phyloP scores from a whole-genome alignment of 2,888 invertebrate genomes.

The Hirtodrosophila duncani region DNA sequence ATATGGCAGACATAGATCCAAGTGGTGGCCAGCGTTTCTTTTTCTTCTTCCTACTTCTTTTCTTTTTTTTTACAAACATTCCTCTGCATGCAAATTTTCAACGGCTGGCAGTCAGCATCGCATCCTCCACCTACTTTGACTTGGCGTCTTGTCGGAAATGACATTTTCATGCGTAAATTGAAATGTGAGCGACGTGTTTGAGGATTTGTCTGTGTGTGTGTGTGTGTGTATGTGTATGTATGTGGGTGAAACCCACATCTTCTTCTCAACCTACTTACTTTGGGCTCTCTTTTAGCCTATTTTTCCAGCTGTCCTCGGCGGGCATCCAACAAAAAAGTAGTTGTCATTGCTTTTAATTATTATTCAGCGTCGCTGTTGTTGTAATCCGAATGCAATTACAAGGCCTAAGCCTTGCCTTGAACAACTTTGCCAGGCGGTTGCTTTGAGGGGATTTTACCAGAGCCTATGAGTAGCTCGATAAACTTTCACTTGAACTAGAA shows the following conservation, averaged over 20 bases:
- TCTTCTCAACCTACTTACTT: too few relatives aligned
- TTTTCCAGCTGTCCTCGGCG: too few relatives aligned
- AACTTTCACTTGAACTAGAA: too few relatives aligned
- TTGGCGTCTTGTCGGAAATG: slow-evolving; percentile 55
- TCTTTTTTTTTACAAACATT: slow-evolving; percentile 34
- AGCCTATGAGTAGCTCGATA: too few relatives aligned
- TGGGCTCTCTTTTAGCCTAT: too few relatives aligned
- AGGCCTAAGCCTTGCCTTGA: slow-evolving; percentile 25
- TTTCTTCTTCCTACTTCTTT: slow-evolving; percentile 13
- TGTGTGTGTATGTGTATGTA: not conserved
- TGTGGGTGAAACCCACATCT: slow-evolving; percentile 2
- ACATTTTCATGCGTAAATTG: slow-evolving; percentile 77
- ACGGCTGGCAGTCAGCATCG: not conserved
- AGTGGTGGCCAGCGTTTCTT: slow-evolving; percentile 15
- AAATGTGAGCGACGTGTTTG: slow-evolving; percentile 75
- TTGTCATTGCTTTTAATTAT: slow-evolving; percentile 68
- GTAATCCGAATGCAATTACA: slow-evolving; percentile 35
- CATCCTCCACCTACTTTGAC: slow-evolving; percentile 1
- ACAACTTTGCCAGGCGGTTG: slow-evolving; percentile 4
- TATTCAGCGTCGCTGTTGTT: slow-evolving; percentile 43
- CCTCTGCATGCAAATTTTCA: slow-evolving; percentile 68
- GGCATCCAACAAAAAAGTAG: slow-evolving; percentile 30
- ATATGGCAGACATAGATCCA: slow-evolving; percentile 2
- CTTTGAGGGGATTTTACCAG: not conserved
- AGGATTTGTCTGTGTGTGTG: slow-evolving; percentile 42